These are phyloP conservation scores for Bombus turneri DNA, from an alignment of 1,140 invertebrate species.

Conservation along the genomic window DNA sequence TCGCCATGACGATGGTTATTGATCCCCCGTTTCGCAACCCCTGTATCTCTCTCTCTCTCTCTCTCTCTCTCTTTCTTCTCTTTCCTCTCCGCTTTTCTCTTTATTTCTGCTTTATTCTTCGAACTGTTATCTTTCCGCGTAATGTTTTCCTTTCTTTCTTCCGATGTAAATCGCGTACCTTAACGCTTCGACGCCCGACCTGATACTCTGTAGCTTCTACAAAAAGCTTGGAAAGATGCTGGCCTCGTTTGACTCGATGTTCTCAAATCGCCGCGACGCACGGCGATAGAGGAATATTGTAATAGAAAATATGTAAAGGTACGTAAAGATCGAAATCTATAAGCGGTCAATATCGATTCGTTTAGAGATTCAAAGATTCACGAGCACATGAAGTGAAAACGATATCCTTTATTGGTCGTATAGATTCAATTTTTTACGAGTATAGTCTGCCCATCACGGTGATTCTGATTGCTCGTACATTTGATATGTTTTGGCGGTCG, in stretches of 20 bases:
- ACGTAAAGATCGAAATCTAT: not conserved
- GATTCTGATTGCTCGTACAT: not conserved
- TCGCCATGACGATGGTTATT: slow-evolving; percentile 75
- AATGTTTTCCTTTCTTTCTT: not conserved
- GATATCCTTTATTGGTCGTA: not conserved
- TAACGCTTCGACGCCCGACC: not conserved
- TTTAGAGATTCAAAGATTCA: not conserved
- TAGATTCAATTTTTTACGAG: not conserved
- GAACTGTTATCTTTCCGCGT: not conserved
- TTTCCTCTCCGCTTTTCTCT: not conserved
- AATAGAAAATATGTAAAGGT: not conserved
- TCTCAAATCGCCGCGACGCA: not conserved
- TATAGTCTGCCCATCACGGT: not conserved
- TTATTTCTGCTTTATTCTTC: too few relatives aligned
- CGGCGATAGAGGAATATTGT: too few relatives aligned
- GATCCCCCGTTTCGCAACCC: slow-evolving; percentile 57
- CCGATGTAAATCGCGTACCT: not conserved
- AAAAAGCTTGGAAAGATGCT: not conserved
- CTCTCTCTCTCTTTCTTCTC: not conserved
- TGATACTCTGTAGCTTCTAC: not conserved
- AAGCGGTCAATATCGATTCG: not conserved
- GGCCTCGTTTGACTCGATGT: not conserved
- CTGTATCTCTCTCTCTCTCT: slow-evolving; percentile 16
- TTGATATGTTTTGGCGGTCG: not conserved
- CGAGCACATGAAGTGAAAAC: not conserved